Base-by-base conservation (phyloP, 1,140 invertebrate species). In the Pogonomyrmex barbatus region DNA sequence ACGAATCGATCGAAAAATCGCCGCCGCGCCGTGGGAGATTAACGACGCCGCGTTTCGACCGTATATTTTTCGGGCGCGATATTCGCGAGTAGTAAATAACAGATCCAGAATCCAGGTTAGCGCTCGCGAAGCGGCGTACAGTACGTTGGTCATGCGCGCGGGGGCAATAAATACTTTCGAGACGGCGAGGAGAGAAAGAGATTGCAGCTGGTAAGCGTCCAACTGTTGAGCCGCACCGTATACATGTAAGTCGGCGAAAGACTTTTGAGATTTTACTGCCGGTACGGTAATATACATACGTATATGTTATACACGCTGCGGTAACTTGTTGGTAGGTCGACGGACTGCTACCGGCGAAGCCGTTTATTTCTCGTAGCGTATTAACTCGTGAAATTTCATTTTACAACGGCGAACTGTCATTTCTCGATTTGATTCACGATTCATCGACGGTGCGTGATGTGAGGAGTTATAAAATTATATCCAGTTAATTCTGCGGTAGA, bases 91-190 rank as follows among this genome's bases (percentile, higher is more conserved):
- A 9, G n/a, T 79, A 87, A 86, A 87, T 58, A 65, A 86, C 17
- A 62, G 50, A 78, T 73, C 24, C 50, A 73, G 62, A 50, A 71
- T 75, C 52, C 68, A 63, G 75, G 87, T 85, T 87, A 68, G 42
- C 58, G 58, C 62, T 87, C 45, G 83, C 60, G 70, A 58, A 79
- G 73, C 45, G 83, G 85, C 54, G 45, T 77, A 33, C 39, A 87
- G 68, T 45, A 62, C 52, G 14, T 68, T 56, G 83, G 39, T 60
- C 83, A 33, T 86, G 79, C 63, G 47, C 83, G 76, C 36, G 73
- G 12, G 12, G 60, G 79, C 86, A 87, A 88, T 88, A 88, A 88
- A 88, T 88, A 83, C 52, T 88, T 88, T 87, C 42, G 45, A 52
- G 85, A 50, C 68, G 17, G 47, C 54, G 39, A 45, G 30, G 24